Conservation (phyloP, 1,140 invertebrate species). For the Drosophila varians region DNA sequence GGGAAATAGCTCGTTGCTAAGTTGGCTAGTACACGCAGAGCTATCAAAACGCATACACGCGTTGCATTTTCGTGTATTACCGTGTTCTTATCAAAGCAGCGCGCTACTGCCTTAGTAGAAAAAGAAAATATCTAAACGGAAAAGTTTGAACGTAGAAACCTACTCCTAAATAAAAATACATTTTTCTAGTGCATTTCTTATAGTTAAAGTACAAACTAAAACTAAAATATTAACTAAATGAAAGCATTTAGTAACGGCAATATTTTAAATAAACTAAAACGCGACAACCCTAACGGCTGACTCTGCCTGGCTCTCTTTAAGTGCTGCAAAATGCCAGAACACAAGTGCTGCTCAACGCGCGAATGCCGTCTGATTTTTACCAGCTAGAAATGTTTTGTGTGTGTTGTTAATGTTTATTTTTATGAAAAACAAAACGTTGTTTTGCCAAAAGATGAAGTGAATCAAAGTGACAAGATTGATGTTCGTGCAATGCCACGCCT, state of each 20-base stretch:
- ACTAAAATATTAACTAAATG: not conserved
- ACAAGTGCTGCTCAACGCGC: slow-evolving; percentile 18
- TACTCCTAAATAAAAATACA: not conserved
- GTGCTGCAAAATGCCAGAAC: slow-evolving; percentile 13
- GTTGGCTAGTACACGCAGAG: slow-evolving; percentile 67
- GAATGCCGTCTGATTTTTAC: slow-evolving; percentile 35
- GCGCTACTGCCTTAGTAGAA: not conserved
- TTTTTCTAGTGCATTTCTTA: not conserved
- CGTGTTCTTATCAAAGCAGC: slow-evolving; percentile 8
- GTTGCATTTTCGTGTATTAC: slow-evolving; percentile 3
- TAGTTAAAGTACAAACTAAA: not conserved
- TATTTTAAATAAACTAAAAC: not conserved
- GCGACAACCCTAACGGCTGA: slow-evolving; percentile 16
- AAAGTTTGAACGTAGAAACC: not conserved
- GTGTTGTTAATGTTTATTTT: slow-evolving; percentile 39
- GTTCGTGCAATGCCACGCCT: slow-evolving; percentile 33
- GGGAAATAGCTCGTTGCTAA: slow-evolving; percentile 21
- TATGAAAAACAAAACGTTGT: slow-evolving; percentile 18
- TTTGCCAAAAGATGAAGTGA: slow-evolving; percentile 21
- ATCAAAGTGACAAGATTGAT: not conserved
- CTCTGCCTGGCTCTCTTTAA: not conserved
- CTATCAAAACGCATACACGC: slow-evolving; percentile 63
- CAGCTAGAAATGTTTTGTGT: slow-evolving; percentile 40
- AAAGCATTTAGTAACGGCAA: not conserved
- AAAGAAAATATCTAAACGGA: not conserved